These are phyloP conservation scores for Pristiophorus japonicus DNA, from an alignment of 2,113 vertebrate genomes.

Conservation along the genomic window DNA sequence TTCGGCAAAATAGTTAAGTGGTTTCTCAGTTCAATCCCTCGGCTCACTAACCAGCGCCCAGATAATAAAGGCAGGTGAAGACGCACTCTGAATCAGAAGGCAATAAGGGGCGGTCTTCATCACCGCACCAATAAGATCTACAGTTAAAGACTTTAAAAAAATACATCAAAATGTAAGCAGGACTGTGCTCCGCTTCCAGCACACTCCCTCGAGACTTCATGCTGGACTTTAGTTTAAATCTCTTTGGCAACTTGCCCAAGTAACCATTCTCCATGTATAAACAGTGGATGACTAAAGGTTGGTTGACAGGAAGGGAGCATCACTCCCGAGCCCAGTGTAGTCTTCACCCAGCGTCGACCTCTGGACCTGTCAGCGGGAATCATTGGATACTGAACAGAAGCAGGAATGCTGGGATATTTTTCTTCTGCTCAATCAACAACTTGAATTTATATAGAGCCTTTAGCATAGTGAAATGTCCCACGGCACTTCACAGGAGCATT, in stretches of 20 bases:
- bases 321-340: background rate
- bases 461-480: no score
- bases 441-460: no score
- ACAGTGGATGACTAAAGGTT: background rate
- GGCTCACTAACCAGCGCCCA: background rate
- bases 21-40: background rate
- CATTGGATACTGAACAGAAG: background rate
- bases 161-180: background rate
- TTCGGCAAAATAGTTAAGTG: background rate
- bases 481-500: no score
- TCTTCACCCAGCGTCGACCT: background rate
- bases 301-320: background rate
- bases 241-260: background rate
- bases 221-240: background rate
- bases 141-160: background rate
- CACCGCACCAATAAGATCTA: background rate
- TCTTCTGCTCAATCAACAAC: no score
- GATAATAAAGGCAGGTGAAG: background rate
- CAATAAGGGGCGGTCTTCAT: background rate
- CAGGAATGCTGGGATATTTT: background rate
- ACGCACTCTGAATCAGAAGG: background rate
- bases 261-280: background rate
- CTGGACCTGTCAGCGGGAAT: background rate
- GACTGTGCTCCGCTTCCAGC: background rate
- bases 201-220: background rate